phyloP scores from a whole-genome alignment of 2,797 vertebrate species.

The Hipposideros larvatus region DNA sequence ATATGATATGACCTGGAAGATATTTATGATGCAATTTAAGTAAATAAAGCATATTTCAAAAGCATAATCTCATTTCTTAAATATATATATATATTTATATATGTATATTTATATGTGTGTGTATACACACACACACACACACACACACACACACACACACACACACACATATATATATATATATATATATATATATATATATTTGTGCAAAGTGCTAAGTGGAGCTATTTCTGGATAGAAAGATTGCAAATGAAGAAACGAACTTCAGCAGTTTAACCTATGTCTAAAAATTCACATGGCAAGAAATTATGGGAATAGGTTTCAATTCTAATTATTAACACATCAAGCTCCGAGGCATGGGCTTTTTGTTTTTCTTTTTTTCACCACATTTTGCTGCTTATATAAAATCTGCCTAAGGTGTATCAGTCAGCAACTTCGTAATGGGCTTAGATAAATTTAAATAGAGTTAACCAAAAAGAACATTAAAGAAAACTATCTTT shows the following conservation, averaged over 20 bases:
- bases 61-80: background rate
- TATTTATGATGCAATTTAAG: conserved; percentile 16
- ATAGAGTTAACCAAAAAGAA: background rate
- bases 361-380: background rate
- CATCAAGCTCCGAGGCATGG: background rate
- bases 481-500: background rate
- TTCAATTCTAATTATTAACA: background rate
- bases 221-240: background rate
- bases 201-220: background rate
- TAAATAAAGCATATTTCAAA: conserved; percentile 7
- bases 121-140: too few relatives aligned
- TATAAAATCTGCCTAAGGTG: background rate
- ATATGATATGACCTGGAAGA: background rate
- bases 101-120: too few relatives aligned
- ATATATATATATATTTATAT: background rate
- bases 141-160: too few relatives aligned
- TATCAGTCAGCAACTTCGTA: background rate
- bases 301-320: background rate
- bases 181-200: background rate
- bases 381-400: background rate
- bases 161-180: too few relatives aligned
- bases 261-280: background rate
- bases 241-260: background rate
- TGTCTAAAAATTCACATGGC: background rate
- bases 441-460: background rate